Evolutionary conservation across 2,797 vertebrate species (phyloP).

Genomic region (Botia almorhae): DNA sequence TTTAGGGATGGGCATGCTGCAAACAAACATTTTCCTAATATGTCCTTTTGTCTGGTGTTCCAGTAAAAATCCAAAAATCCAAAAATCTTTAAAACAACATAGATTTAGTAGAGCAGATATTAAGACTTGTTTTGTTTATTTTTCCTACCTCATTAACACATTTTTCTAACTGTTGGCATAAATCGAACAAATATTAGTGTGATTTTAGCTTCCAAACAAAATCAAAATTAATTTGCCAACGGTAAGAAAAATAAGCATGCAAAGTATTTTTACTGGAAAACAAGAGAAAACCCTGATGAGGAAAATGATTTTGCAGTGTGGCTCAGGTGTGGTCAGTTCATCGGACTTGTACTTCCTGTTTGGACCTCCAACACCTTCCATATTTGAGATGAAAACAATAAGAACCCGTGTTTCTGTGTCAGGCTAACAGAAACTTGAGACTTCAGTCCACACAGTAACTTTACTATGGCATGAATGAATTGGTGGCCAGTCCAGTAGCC

Average conservation of each 20-base stretch:
- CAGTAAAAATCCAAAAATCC: background rate
- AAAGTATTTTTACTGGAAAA: background rate
- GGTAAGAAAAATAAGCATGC: too few relatives aligned
- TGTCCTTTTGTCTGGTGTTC: background rate
- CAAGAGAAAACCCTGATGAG: background rate
- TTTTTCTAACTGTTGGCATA: background rate
- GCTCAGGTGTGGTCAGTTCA: constrained; percentile 9
- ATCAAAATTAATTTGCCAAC: too few relatives aligned
- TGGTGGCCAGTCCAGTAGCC: background rate
- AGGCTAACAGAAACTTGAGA: background rate
- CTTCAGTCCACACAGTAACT: background rate
- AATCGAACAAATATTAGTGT: background rate
- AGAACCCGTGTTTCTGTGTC: constrained; percentile 1
- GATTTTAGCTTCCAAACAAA: too few relatives aligned
- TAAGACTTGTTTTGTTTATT: background rate
- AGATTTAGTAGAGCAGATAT: background rate
- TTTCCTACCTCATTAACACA: background rate
- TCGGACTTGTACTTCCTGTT: background rate
- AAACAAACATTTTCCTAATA: background rate
- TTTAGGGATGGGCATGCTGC: background rate
- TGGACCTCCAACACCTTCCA: too few relatives aligned
- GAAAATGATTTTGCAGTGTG: background rate
- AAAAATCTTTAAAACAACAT: background rate
- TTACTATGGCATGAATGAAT: background rate
- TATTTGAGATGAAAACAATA: background rate